Evolutionary conservation across 2,113 vertebrate genomes (phyloP), one percentile per base, ranked within the genome.

Genomic region (Saguinus midas): DNA sequence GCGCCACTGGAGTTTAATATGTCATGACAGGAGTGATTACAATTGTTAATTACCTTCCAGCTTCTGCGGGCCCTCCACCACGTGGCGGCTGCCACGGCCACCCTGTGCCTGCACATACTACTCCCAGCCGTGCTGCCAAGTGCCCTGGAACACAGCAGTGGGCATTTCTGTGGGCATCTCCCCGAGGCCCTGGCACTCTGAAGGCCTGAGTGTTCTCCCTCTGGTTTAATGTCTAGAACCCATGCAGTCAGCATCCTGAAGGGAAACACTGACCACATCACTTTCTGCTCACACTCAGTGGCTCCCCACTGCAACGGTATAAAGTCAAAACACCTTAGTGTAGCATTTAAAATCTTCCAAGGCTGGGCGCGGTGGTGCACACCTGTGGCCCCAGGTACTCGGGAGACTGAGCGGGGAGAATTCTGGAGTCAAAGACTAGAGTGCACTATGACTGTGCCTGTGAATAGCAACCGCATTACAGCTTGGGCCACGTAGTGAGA

Each of bases 21-120:
- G 98, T 97, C 91, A 18, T 32, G 96, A 96, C 82, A 75, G 96
- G 93, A 97, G 96, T 98, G 98, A 98, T 98, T 97, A 98, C 95
- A 82, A 57, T 76, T 97, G 97, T 98, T 98, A 98, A 98, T 98
- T 98, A 98, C 97, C 79, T 97, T 89, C 73, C 89, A 93, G 93
- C 96, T 96, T 96, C 92, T 45, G 61, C 35, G 6, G 72, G 91
- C 29, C 76, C 25, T 97, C 72, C 43, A 86, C 61, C 86, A 45
- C 32, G 55, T 18, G 32, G 70, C 3, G 0, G 84, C 70, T 40
- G 66, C 72, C 90, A 40, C 0, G 0, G 57, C 52, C 85, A 93
- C 95, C 90, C 8, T 3, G 10, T 45, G 35, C 52, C 61, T 18
- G n/a, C 73, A 58, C 11, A 55, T 5, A 48, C 73, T 29, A 45